phyloP scores from a whole-genome alignment of 1,140 invertebrate genomes.

The Drosophila orena region DNA sequence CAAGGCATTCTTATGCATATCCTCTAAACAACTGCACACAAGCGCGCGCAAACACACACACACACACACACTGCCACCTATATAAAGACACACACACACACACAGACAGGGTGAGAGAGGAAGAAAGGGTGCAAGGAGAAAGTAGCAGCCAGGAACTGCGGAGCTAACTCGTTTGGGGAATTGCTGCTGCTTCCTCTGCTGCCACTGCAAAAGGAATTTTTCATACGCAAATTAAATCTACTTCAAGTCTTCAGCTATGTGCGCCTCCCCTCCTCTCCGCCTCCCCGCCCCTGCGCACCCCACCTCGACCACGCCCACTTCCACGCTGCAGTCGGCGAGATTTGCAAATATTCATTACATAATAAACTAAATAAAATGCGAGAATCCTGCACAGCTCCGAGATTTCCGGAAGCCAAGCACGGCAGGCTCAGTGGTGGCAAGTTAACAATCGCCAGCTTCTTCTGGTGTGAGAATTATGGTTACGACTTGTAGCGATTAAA shows the following conservation, averaged over 20 bases:
- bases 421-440: constrained; percentile 1
- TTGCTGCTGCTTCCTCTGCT: constrained; percentile 46
- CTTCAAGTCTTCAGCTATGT: constrained; percentile 55
- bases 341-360: constrained; percentile 79
- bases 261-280: constrained; percentile 6
- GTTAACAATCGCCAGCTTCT: constrained; percentile 5
- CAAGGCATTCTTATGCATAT: constrained; percentile 83
- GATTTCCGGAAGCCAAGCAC: constrained; percentile 17
- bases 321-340: constrained; percentile 36
- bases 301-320: background rate
- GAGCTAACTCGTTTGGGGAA: constrained; percentile 74
- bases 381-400: constrained; percentile 36
- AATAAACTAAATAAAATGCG: constrained; percentile 73
- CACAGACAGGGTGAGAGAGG: background rate
- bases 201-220: constrained; percentile 68
- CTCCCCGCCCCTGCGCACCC: background rate
- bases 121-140: constrained; percentile 4
- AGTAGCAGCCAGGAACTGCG: constrained; percentile 26
- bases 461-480: background rate
- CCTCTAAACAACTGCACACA: constrained; percentile 74
- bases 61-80: background rate
- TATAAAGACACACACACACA: background rate
- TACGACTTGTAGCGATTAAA: background rate
- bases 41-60: constrained; percentile 7
- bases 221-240: constrained; percentile 82